Base-by-base conservation (phyloP, 2,888 invertebrate genomes). In the Lithophane leautieri region DNA sequence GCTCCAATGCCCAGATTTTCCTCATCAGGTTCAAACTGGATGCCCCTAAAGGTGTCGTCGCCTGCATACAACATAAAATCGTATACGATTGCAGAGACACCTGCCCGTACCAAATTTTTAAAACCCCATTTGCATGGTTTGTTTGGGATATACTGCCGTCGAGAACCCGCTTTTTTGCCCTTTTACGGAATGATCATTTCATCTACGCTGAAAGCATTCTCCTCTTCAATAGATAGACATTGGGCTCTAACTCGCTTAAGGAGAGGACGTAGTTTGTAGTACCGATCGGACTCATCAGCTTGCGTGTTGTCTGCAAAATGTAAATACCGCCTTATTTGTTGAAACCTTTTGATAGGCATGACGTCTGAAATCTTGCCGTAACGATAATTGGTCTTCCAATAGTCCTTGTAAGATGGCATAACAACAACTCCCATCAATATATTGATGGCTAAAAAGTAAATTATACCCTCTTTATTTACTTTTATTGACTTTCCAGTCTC, bases 121-220 rank as follows among this genome's bases (percentile, higher is more conserved):
- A 50, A 50, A 50, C 50, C 50, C 91, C 90, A 91, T 81, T 92
- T 92, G 14, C 82, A 86, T 1, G 91, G 92, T 92, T 50, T 93
- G 14, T 90, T 88, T 69, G 88, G 88, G 63, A 90, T 89, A 62
- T 92, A 93, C 66, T 93, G 92, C 2, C 82, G 70, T 25, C 90
- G 72, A 12, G 78, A 89, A 0, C 91, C 92, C 1, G 92, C 91
- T 79, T 88, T 92, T 54, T 63, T 69, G 47, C 80, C 65, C 47
- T 78, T 76, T 34, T 78, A 73, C n/a, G 74, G 75, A n/a, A 85
- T 76, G 16, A 76, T 52, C 79, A 81, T 76, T 44, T 76, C 80
- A 28, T 80, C 71, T 25, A 79, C 42, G 14, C 75, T 81, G 60
- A 50, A 81, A 4, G 42, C 16, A 44, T 72, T 73, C 28, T 69